These are phyloP conservation scores for Pogonocherus hispidulus DNA, from an alignment of 2,888 invertebrate genomes.

Conservation along the genomic window DNA sequence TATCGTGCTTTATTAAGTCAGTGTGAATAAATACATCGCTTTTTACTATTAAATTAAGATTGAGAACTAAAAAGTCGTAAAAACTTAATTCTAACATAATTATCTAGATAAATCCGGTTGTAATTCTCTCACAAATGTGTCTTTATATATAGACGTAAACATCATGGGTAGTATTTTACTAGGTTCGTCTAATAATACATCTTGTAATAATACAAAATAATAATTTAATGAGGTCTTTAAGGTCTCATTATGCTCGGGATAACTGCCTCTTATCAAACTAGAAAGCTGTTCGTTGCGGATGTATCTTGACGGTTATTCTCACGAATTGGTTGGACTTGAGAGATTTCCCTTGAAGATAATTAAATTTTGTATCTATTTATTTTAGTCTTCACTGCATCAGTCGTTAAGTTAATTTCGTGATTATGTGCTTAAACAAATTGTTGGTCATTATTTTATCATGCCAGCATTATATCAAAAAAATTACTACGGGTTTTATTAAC, in stretches of 20 bases:
- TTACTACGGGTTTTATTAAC: no score
- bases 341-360: slow-evolving; percentile 27
- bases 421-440: slow-evolving; percentile 17
- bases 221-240: slow-evolving; percentile 18
- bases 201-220: slow-evolving; percentile 5
- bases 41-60: no score
- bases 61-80: no score
- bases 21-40: no score
- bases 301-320: not conserved
- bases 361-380: slow-evolving; percentile 27
- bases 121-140: not conserved
- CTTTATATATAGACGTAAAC: not conserved
- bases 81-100: no score
- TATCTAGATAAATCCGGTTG: no score
- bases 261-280: slow-evolving; percentile 16
- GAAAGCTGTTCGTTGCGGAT: slow-evolving; percentile 15
- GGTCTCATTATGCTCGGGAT: slow-evolving; percentile 5
- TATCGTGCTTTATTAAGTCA: no score
- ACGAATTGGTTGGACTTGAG: not conserved
- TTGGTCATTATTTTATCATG: slow-evolving; percentile 15
- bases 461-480: not conserved
- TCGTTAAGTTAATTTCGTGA: slow-evolving; percentile 25
- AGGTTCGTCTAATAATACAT: not conserved
- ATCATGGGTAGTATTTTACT: not conserved
- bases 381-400: slow-evolving; percentile 4